These are phyloP conservation scores for Acanthurus leucopareius DNA, from an alignment of 2,797 vertebrate genomes.

Conservation along the genomic window DNA sequence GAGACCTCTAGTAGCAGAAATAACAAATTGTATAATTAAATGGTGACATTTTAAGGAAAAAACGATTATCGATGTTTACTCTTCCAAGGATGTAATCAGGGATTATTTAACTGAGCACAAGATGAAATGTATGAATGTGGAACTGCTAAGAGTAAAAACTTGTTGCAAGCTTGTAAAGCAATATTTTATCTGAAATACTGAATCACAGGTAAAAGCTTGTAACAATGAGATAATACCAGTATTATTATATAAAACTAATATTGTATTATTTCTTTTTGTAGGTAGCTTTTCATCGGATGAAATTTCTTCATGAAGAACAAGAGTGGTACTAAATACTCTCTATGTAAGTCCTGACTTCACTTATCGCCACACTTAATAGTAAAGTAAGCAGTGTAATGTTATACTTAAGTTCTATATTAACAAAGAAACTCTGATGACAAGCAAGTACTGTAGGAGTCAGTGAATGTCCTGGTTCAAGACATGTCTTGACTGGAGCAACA, in stretches of 20 bases:
- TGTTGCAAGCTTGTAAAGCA: not conserved
- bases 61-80: not conserved
- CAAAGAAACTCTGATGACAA: not conserved
- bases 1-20: too few relatives aligned
- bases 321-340: not conserved
- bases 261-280: too few relatives aligned
- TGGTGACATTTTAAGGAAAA: not conserved
- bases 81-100: not conserved
- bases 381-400: too few relatives aligned
- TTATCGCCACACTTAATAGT: not conserved
- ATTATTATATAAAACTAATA: too few relatives aligned
- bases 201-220: not conserved
- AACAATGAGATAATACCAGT: too few relatives aligned
- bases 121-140: not conserved
- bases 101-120: not conserved
- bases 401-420: too few relatives aligned
- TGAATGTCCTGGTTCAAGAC: too few relatives aligned
- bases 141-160: not conserved
- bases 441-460: too few relatives aligned
- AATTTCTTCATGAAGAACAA: not conserved
- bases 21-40: too few relatives aligned
- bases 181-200: not conserved
- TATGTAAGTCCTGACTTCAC: not conserved
- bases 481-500: not conserved
- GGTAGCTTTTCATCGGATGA: not conserved